phyloP scores from a whole-genome alignment of 2,797 vertebrate species.

The Acrocephalus scirpaceus region DNA sequence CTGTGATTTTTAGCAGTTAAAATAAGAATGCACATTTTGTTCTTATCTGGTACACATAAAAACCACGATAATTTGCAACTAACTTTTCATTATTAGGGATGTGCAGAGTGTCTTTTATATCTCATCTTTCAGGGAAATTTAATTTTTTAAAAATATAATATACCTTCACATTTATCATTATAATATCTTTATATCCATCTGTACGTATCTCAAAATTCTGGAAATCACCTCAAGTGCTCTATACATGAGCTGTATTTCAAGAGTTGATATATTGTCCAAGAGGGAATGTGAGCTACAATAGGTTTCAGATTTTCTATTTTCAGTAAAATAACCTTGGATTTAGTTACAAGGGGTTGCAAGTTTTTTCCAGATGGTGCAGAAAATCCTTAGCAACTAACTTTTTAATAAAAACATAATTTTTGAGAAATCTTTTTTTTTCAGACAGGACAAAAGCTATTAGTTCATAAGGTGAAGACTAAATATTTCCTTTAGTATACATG shows the following conservation, averaged over 20 bases:
- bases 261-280: background rate
- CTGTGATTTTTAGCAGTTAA: background rate
- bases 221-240: background rate
- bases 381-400: background rate
- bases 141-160: background rate
- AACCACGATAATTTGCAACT: background rate
- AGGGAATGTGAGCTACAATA: background rate
- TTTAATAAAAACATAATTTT: background rate
- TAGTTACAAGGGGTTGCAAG: background rate
- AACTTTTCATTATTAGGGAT: background rate
- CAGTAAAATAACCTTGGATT: background rate
- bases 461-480: background rate
- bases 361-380: background rate
- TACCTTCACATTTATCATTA: background rate
- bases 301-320: background rate
- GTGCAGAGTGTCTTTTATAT: background rate
- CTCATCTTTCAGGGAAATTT: background rate
- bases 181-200: background rate
- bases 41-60: background rate
- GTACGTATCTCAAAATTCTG: background rate
- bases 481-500: background rate
- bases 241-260: background rate
- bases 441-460: background rate
- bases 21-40: background rate
- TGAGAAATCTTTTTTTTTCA: background rate